These are phyloP conservation scores for Microcaecilia unicolor DNA, from an alignment of 2,797 vertebrate species.

Conservation along the genomic window DNA sequence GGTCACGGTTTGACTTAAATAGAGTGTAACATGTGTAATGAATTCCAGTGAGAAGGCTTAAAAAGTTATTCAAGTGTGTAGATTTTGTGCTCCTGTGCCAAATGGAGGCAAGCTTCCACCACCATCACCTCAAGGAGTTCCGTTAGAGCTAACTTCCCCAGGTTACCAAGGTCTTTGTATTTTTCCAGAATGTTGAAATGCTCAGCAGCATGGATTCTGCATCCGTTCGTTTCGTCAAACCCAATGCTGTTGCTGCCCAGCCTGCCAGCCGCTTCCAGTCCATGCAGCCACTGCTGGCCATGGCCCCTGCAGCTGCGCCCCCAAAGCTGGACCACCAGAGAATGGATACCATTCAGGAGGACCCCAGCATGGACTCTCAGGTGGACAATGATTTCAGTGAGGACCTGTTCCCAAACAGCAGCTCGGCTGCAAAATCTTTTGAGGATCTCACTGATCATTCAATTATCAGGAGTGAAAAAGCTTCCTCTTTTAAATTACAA, in stretches of 20 bases:
- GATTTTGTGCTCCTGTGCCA: no score
- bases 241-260: constrained; percentile 41
- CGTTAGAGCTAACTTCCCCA: accelerated
- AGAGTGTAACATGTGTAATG: no score
- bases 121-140: no score
- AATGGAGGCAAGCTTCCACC: no score
- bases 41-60: no score
- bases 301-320: constrained; percentile 34
- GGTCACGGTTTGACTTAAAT: no score
- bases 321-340: constrained; percentile 60
- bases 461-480: constrained; percentile 60
- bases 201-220: constrained; percentile 77
- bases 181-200: constrained; percentile 77
- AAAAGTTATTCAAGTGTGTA: no score
- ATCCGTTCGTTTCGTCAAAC: constrained; percentile 75
- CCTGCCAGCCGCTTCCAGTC: constrained; percentile 43
- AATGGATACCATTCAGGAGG: constrained; percentile 96
- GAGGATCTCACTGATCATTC: constrained; percentile 86
- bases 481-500: constrained; percentile 66
- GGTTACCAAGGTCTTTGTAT: neutral
- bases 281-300: constrained; percentile 26
- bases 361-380: constrained; percentile 83
- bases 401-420: constrained; percentile 72
- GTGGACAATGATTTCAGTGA: constrained; percentile 70
- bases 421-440: constrained; percentile 72